phyloP scores from a whole-genome alignment of 2,113 vertebrate species.

The Neodon shergylaensis region DNA sequence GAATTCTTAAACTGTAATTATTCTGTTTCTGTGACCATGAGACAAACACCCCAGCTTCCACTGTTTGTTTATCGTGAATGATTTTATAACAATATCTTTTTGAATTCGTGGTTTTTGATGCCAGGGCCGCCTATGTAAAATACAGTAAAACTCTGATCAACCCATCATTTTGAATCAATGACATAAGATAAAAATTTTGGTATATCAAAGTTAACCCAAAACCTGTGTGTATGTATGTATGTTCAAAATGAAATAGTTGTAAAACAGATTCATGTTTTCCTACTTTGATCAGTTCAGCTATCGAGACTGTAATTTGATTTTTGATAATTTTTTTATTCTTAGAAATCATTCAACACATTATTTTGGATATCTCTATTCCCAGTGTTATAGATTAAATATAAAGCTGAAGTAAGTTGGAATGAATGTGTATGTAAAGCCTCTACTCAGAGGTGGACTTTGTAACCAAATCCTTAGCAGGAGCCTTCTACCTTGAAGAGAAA shows the following conservation, averaged over 20 bases:
- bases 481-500: constrained; percentile 28
- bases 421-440: not conserved
- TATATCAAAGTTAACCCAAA: constrained; percentile 49
- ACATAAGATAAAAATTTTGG: not conserved
- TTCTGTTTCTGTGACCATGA: not conserved
- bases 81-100: constrained; percentile 51
- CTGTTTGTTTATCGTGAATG: not conserved
- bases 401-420: constrained; percentile 17
- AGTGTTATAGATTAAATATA: constrained; percentile 21
- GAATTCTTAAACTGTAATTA: constrained; percentile 42
- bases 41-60: not conserved
- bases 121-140: not conserved
- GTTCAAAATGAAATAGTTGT: constrained; percentile 48
- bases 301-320: constrained; percentile 44
- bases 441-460: constrained; percentile 29
- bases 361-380: constrained; percentile 1
- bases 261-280: constrained; percentile 9
- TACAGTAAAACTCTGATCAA: constrained; percentile 40
- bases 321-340: constrained; percentile 42
- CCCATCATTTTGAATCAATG: not conserved
- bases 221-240: not conserved
- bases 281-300: constrained; percentile 30
- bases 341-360: constrained; percentile 5
- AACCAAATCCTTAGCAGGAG: not conserved
- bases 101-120: not conserved